Percentiles rank a stretch among this genome's conserved stretches.
phyloP scores from a whole-genome alignment of 2,797 vertebrate species.

The Typhlichthys eigenmanni region DNA sequence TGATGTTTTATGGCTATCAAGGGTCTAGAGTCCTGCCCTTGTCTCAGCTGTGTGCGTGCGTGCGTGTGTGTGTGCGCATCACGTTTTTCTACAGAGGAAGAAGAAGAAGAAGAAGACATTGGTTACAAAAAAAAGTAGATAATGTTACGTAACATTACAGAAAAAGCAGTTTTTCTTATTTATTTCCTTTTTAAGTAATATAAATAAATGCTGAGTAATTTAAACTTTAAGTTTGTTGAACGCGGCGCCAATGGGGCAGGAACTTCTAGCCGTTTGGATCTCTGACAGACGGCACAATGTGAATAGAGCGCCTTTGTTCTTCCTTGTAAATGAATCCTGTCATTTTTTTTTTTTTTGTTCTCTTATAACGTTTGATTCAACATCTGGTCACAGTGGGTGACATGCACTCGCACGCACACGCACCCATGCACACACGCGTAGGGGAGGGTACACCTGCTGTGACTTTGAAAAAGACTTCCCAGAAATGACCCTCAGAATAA shows the following conservation, averaged over 20 bases:
- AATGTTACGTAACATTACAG: too few species aligned
- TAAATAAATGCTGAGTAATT: too few species aligned
- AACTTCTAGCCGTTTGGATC: too few species aligned
- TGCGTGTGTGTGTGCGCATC: constrained; percentile 13
- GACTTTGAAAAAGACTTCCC: not conserved
- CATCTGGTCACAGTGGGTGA: constrained; percentile 68
- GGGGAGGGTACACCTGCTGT: not conserved
- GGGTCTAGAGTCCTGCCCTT: constrained; percentile 20
- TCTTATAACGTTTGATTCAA: constrained; percentile 32
- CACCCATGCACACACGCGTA: not conserved
- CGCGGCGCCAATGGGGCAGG: too few species aligned
- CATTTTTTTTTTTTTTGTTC: constrained; percentile 17
- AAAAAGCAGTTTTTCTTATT: too few species aligned
- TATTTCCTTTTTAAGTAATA: too few species aligned
- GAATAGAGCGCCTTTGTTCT: not conserved
- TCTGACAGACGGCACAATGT: too few species aligned
- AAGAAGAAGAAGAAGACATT: constrained; percentile 29
- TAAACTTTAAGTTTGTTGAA: too few species aligned
- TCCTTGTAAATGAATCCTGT: constrained; percentile 1
- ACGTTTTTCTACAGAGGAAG: constrained; percentile 61
- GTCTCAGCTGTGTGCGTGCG: constrained; percentile 37
- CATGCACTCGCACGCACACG: constrained; percentile 2
- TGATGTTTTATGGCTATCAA: constrained; percentile 65
- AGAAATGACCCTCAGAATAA: too few species aligned
- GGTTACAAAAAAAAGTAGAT: constrained; percentile 9